Conservation (phyloP, 1,140 invertebrate species). For the Formica exsecta region DNA sequence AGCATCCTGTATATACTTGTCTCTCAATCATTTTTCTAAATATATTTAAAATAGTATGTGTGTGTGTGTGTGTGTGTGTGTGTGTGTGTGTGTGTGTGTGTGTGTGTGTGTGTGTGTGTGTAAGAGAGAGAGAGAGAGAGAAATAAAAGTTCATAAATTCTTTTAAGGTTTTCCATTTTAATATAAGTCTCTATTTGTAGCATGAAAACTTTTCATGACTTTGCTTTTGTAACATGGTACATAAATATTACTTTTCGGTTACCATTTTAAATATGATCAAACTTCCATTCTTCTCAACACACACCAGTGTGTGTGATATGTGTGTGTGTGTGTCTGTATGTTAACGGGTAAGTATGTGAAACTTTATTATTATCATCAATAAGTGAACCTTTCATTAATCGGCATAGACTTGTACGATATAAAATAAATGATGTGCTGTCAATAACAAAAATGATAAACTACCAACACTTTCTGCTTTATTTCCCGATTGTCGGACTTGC, state of each 20-base stretch:
- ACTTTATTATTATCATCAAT: not conserved
- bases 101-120: too few species aligned
- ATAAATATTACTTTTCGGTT: slow-evolving; percentile 38
- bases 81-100: too few species aligned
- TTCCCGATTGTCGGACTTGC: slow-evolving; percentile 20
- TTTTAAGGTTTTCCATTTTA: not conserved
- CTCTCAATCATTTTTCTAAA: too few species aligned
- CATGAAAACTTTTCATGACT: not conserved
- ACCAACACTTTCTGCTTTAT: slow-evolving; percentile 30
- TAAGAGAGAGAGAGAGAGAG: too few species aligned
- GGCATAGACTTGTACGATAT: not conserved
- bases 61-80: too few species aligned
- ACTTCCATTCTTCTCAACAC: slow-evolving; percentile 3
- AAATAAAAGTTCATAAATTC: not conserved
- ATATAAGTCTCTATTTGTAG: not conserved
- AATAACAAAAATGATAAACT: slow-evolving; percentile 52
- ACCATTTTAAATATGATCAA: slow-evolving; percentile 18
- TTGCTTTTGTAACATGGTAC: slow-evolving; percentile 15
- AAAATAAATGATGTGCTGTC: slow-evolving; percentile 36
- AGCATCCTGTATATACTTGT: too few species aligned
- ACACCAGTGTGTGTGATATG: too few species aligned
- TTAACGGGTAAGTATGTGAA: not conserved
- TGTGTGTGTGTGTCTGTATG: too few species aligned
- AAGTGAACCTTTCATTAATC: slow-evolving; percentile 35
- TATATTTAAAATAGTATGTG: too few species aligned